Evolutionary conservation across 2,888 invertebrate genomes (phyloP), one percentile per base, ranked within the genome.

Genomic region (Temnothorax unifasciatus): DNA sequence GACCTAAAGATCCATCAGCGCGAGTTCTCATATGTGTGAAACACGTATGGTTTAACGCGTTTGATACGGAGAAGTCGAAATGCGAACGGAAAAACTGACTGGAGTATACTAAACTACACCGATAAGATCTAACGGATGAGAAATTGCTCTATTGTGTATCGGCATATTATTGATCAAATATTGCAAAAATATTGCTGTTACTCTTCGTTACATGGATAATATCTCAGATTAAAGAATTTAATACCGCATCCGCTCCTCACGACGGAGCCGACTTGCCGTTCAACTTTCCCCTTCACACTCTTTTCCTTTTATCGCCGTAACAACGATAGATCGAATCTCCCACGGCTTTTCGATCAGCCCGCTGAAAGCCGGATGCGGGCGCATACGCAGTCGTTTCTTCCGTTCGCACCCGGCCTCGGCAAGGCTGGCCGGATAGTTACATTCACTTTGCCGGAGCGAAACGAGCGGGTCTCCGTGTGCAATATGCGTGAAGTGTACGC

Each of bases 291-390:
- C 9, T 47, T 76, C 38, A 1, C 1, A 2, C n/a, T 57, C 76
- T 61, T 77, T 63, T 38, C 34, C 25, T 73, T 71, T 66, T 54
- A 73, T 47, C 52, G 59, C 41, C 21, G 38, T 63, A 38, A 61
- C 79, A 57, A 75, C 59, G 34, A 77, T 47, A 38, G 44, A 54
- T 47, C 13, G 61, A 52, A 52, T 79, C 66, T 79, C 66, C 57
- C 73, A 41, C 52, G 83, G 41, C 63, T 68, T 63, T 76, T 34
- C 74, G 61, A 83, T 66, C 79, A 73, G 66, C 73, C 82, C 61
- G 29, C 75, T 87, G 88, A 88, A 89, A 89, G 91, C 89, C 92
- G 92, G 92, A 92, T 92, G 91, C 88, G 87, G 87, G 87, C 71
- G 76, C 68, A 44, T 57, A 64, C 79, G 73, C 41, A 0, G 41